Evolutionary conservation across 1,140 invertebrate genomes (phyloP), one percentile per base, ranked within the genome.

Genomic region (Antheraea mylitta): DNA sequence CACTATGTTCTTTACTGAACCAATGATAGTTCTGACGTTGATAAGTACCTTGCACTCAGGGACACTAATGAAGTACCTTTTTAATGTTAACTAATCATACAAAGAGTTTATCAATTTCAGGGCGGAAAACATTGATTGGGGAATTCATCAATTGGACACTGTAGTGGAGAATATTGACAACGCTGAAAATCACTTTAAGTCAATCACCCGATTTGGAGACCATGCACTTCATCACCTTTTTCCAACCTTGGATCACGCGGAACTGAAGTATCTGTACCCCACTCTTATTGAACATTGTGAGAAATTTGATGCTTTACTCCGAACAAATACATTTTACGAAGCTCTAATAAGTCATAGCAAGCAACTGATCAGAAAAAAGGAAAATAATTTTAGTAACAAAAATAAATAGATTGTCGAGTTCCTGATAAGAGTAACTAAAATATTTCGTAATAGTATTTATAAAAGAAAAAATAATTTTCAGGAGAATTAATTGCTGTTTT

Each of bases 201-300:
- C 94, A 0, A 76, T 97, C 36, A 95, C 95, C 0, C 93, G 94
- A 71, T 98, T 96, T 74, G 97, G 97, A 9, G 94, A 96, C 48
- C 97, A 98, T 83, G 90, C 92, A 0, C 87, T 97, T 0, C 97
- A 98, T 82, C 97, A 98, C 92, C 89, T 98, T 0, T 95, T 98
- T 74, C 97, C 97, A 0, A 96, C 96, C 0, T 78, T 98, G 16
- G 97, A 97, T 80, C 96, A 97, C 77, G 94, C 94, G 0, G 94
- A 95, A 64, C 85, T 98, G 7, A 81, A 82, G 59, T 85, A 84
- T 60, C 71, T 92, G 9, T 92, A 92, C 58, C 88, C 90, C 1
- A 85, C 73, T 3, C 67, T 92, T 18, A 53, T 89, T 0, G 82
- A 89, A 48, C 90, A 92, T 66, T 90, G 88, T 58, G 78, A 87